Base-by-base conservation (phyloP, 2,113 vertebrate genomes). In the Alectura lathami region DNA sequence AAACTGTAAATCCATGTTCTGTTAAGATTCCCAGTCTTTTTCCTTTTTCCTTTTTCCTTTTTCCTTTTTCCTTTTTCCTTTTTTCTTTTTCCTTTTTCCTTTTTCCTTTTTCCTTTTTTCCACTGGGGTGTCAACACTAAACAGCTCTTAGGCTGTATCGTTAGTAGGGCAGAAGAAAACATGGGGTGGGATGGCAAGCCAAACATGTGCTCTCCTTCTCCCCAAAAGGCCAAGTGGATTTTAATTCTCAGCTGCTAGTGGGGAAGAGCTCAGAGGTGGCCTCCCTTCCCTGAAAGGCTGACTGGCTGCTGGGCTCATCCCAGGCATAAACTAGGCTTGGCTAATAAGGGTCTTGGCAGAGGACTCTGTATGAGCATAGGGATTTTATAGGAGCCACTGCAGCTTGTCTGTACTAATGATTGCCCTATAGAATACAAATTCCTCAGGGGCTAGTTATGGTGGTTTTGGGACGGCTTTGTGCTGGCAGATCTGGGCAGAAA, bases 261-360 rank as follows among this genome's bases (percentile, higher is more conserved):
- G 32, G 48, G 43, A 83, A 26, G 66, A 50, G 66, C 93, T 96
- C 91, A 78, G 86, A 95, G 79, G 88, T 94, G 83, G 91, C 86
- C 92, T 83, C 23, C 50, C 23, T 69, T 68, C 88, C 54, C 83
- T 86, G 40, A 82, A 59, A 84, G 66, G 64, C 80, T 90, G 64
- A 66, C 85, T 91, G 75, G 59, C 66, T 57, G 80, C 64, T 60
- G 80, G 60, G 69, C 36, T 92, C 95, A 79, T 92, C 94, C 86
- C 74, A 91, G 93, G 50, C 76, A 32, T 88, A 90, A 91, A 75
- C 68, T 88, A 90, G 88, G 83, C 76, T 91, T 84, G 68, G 69
- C 88, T 93, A 86, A 88, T 83, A 81, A 92, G 51, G 48, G 26
- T 83, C 45, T 93, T 95, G 95, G 91, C 91, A 88, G 83, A 72